Percentiles rank a stretch among this genome's conserved stretches.
These are phyloP conservation scores for Amazona vittata DNA, from an alignment of 2,113 vertebrate species.

Conservation along the genomic window DNA sequence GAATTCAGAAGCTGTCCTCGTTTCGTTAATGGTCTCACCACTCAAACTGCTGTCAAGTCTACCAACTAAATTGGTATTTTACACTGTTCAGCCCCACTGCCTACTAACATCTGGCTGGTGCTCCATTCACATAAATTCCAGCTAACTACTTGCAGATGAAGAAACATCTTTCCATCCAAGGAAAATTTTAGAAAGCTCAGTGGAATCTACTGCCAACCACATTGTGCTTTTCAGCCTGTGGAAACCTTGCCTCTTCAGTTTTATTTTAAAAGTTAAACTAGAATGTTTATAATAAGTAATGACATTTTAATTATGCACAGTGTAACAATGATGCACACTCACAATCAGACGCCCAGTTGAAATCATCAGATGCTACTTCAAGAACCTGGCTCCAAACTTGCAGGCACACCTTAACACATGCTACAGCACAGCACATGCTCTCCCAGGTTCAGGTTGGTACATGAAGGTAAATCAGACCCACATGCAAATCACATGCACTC, in stretches of 20 bases:
- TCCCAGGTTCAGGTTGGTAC: not conserved
- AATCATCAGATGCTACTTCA: not conserved
- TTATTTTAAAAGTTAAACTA: constrained; percentile 54
- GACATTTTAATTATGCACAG: constrained; percentile 56
- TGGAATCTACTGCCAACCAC: constrained; percentile 49
- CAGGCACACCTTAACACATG: constrained; percentile 15
- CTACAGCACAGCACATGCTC: constrained; percentile 50
- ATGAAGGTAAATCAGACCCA: not conserved
- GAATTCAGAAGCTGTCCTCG: constrained; percentile 22
- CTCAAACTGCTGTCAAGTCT: constrained; percentile 34
- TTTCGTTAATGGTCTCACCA: constrained; percentile 45
- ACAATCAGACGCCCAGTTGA: constrained; percentile 27
- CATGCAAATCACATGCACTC: constrained; percentile 51
- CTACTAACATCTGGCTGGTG: constrained; percentile 56
- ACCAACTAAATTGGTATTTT: constrained; percentile 53
- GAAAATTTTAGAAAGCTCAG: constrained; percentile 61
- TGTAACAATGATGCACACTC: constrained; percentile 37
- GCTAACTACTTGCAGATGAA: constrained; percentile 63
- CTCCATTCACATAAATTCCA: constrained; percentile 58
- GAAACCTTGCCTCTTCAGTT: constrained; percentile 43
- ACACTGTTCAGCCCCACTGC: constrained; percentile 42
- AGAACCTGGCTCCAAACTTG: not conserved
- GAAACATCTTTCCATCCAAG: constrained; percentile 63
- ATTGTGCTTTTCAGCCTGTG: not conserved
- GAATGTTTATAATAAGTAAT: constrained; percentile 28